A percentile compares a stretch with the other conserved stretches of the same genome.
phyloP scores from a whole-genome alignment of 1,140 invertebrate genomes.

The Oryctes rhinoceros region DNA sequence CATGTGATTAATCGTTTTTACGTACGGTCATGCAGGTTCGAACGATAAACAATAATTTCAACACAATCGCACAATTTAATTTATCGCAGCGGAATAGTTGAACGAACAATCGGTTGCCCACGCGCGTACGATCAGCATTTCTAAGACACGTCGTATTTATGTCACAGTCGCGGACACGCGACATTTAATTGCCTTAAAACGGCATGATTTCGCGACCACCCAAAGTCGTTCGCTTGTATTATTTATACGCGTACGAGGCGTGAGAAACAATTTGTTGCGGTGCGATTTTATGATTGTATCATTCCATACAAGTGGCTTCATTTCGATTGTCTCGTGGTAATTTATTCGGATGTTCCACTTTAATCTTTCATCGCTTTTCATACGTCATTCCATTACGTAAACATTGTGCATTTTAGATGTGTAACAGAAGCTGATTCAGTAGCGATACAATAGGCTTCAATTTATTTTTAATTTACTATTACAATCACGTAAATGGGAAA shows the following conservation, averaged over 20 bases:
- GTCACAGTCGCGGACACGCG: constrained; percentile 4
- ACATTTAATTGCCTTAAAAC: constrained; percentile 33
- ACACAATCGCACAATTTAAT: constrained; percentile 30
- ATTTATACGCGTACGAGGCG: constrained; percentile 21
- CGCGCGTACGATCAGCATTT: constrained; percentile 16
- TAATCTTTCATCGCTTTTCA: constrained; percentile 6
- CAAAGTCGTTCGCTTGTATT: constrained; percentile 1
- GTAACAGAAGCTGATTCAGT: neutral
- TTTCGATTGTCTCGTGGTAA: constrained; percentile 5
- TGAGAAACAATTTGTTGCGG: constrained; percentile 10
- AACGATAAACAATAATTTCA: constrained; percentile 38
- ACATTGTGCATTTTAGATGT: neutral
- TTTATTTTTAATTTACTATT: too few relatives aligned
- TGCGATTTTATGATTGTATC: neutral
- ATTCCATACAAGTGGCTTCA: constrained; percentile 8
- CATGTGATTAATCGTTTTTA: constrained; percentile 15
- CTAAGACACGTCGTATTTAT: constrained; percentile 36
- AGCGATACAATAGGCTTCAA: neutral
- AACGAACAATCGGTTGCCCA: constrained; percentile 30
- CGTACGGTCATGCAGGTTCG: neutral
- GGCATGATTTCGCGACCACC: constrained; percentile 30
- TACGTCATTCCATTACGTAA: neutral
- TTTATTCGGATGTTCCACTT: constrained; percentile 13
- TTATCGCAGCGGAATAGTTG: constrained; percentile 24
- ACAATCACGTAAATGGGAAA: too few relatives aligned